Conservation (phyloP, 2,113 vertebrate species). For the Leucopsar rothschildi region DNA sequence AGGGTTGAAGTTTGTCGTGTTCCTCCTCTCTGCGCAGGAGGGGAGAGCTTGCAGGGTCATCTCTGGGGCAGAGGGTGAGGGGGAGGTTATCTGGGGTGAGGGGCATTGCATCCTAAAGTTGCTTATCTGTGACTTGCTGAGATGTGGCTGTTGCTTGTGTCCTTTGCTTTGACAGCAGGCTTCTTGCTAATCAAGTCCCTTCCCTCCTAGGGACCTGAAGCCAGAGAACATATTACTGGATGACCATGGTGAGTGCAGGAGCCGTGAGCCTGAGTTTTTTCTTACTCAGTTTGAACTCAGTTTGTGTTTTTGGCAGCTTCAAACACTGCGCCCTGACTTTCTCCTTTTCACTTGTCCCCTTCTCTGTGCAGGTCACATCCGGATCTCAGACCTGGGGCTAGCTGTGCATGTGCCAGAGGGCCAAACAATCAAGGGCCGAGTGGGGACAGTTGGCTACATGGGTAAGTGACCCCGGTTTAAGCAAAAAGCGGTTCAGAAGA, state of each 20-base stretch:
- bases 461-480: constrained; percentile 72
- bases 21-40: background rate
- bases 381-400: constrained; percentile 94
- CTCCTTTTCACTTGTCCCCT: background rate
- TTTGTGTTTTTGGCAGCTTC: background rate
- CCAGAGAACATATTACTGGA: constrained; percentile 96
- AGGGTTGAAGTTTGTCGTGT: background rate
- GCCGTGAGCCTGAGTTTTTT: background rate
- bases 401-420: constrained; percentile 91
- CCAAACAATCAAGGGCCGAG: constrained; percentile 92
- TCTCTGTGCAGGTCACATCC: constrained; percentile 85
- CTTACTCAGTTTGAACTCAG: background rate
- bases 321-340: background rate
- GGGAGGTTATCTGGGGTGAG: background rate
- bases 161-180: background rate
- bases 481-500: background rate
- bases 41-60: background rate
- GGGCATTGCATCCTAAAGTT: background rate
- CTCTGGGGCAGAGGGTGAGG: background rate
- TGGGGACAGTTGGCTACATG: constrained; percentile 99
- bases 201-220: constrained; percentile 85
- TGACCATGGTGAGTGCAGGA: constrained; percentile 85
- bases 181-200: background rate
- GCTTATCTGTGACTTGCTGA: background rate
- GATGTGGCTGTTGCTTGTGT: background rate